Evolutionary conservation across 2,113 vertebrate genomes (phyloP), one percentile per base, ranked within the genome.

Genomic region (Callospermophilus lateralis): DNA sequence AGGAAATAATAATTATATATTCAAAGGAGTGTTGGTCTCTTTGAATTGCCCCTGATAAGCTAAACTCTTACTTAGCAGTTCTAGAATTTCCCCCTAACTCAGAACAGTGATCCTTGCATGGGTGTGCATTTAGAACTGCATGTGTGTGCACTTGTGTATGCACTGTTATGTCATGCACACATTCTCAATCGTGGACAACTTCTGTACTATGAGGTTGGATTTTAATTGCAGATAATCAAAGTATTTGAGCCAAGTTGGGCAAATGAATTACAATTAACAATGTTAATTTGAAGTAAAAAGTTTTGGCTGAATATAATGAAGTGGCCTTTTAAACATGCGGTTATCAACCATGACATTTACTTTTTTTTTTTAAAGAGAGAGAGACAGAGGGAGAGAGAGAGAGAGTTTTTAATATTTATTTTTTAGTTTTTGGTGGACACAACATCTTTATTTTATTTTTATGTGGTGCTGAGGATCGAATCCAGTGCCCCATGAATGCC

Each of bases 271-370:
- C 20, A 79, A 24, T 28, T 13, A 1, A 67, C 28, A 92, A 61
- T 74, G 88, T 48, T 90, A n/a, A n/a, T 74, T 81, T 88, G 67
- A 94, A 84, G 12, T 72, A 87, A 95, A 95, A 95, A 89, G 3
- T 67, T 90, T 84, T 67, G 13, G 8, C 24, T 77, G 77, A 73
- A 91, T 93, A 83, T 80, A 90, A 89, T 30, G 37, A 91, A 77
- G 24, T 32, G 58, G 8, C 32, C 61, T 70, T 94, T 94, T 86
- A 37, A 74, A 90, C 39, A 80, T 78, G 70, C 28, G 79, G 70
- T 88, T 89, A 65, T 42, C 51, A 53, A 61, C 5, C 8, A 12
- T 76, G 68, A 90, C 37, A 58, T 93, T 96, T 84, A 39, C 58
- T 89, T 93, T 93, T 65, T 51, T 93, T 94, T 65, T 45, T 45